Base-by-base conservation (phyloP, 2,113 vertebrate genomes). In the Psittacus erithacus region DNA sequence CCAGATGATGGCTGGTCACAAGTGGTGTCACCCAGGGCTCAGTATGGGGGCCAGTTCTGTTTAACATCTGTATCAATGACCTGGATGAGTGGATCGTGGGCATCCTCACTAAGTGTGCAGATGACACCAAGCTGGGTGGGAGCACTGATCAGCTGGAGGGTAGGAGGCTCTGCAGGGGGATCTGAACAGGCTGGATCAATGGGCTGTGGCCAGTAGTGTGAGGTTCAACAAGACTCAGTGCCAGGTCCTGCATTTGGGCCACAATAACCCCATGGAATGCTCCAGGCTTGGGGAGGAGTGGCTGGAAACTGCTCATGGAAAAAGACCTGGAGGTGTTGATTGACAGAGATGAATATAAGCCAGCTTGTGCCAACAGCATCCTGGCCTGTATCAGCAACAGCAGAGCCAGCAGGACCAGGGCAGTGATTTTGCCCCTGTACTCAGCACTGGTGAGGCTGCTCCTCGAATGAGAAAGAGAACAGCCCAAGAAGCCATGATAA, bases 401-500 rank as follows among this genome's bases (percentile, higher is more conserved):
- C 3, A 35, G 49, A 35, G 31, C 69, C 47, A 70, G 63, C 63
- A 76, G 43, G 49, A 39, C 2, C 63, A 57, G 49, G 69, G 55
- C 70, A 70, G 27, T 4, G 35, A 44, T 25, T 33, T 20, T 57
- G 9, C 47, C 17, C 9, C 35, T 50, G 7, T 63, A 9, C 23
- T 76, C 2, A 1, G 33, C 55, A 13, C 38, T 57, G 43, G 33
- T 64, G 63, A 76, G 23, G 38, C 63, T 1, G 0, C 31, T 76
- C 49, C 55, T 76, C 1, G 1, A 76, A 87, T 65, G 52, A 79
- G 88, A 83, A 78, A 59, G 44, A 73, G 92, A 88, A 69, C 41
- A 93, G 73, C 90, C 31, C 81, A 93, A 93, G 90, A 78, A 92
- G 62, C 31, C 55, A 43, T 91, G 93, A 96, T 91, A 93, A 87